Evolutionary conservation across 2,888 invertebrate genomes (phyloP), one percentile per base, ranked within the genome.

Genomic region (Drosophila conformis): DNA sequence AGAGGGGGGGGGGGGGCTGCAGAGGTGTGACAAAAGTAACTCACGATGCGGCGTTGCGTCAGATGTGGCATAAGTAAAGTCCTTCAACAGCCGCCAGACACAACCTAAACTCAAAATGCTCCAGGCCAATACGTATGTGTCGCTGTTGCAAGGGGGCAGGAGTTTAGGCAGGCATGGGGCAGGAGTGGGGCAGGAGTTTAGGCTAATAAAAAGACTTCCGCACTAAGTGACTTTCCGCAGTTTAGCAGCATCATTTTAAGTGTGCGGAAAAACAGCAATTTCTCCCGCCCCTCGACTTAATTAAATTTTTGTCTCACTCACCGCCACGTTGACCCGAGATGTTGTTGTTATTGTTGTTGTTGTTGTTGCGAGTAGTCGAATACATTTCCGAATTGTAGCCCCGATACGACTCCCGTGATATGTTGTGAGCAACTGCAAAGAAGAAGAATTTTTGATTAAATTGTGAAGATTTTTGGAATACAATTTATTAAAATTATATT

Each of bases 21-120:
- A 53, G 42, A 15, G 33, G 58, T 57, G 42, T 38, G 13, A 36
- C 48, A 62, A 46, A 62, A 7, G 62, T 46, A 46, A 18, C 35
- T 35, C 36, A 48, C 40, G 27, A 10, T 53, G 53, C 35, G 29
- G 29, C 29, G 49, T 64, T 68, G 73, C 68, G 70, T 65, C 69
- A 61, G 64, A 58, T 33, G 58, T 58, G 49, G 54, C 59, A 52
- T 15, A 66, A 42, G 52, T 76, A 91, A 91, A 89, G 90, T 91
- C 89, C 91, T 91, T 91, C 87, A 91, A 83, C 52, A 54, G 69
- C 60, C 57, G 53, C 33, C 75, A 71, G 70, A 64, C 60, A 52
- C 36, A 29, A 58, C 51, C 59, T 67, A 73, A 67, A 74, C 64
- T 58, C 64, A 63, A 66, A 38, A 46, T 46, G 25, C 46, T 46